A percentile compares a stretch with the other conserved stretches of the same genome.
These are phyloP conservation scores for Lindbergichthys nudifrons DNA, from an alignment of 2,797 vertebrate species.

Conservation along the genomic window DNA sequence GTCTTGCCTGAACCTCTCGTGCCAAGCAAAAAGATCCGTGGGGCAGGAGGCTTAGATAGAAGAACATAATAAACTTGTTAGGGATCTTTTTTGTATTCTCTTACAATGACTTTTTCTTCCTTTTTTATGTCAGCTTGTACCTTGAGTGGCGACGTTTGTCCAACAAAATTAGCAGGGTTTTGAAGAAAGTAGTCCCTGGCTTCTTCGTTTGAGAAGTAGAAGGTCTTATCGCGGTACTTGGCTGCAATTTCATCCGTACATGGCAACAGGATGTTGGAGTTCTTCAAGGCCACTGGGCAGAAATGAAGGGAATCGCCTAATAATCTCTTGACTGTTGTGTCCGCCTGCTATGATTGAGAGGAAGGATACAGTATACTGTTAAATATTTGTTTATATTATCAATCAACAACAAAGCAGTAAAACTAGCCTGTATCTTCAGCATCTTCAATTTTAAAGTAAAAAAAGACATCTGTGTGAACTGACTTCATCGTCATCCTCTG, in stretches of 20 bases:
- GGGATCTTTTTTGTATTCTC: background rate
- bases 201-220: constrained; percentile 88
- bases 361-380: background rate
- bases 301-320: constrained; percentile 93
- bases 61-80: constrained; percentile 12
- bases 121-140: constrained; percentile 72
- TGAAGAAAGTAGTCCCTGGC: constrained; percentile 88
- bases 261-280: constrained; percentile 85
- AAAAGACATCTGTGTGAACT: constrained; percentile 22
- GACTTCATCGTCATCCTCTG: constrained; percentile 60
- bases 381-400: background rate
- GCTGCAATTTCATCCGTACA: constrained; percentile 83
- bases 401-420: constrained; percentile 2
- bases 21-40: constrained; percentile 90
- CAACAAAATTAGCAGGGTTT: constrained; percentile 86
- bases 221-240: constrained; percentile 91
- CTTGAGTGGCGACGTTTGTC: constrained; percentile 86
- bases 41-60: constrained; percentile 87
- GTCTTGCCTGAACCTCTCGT: constrained; percentile 91
- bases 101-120: background rate
- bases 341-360: constrained; percentile 80
- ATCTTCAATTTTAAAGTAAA: background rate
- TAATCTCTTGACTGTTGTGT: constrained; percentile 76
- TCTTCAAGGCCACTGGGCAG: constrained; percentile 93
- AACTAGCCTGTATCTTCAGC: background rate